These are phyloP conservation scores for Rambutsinella grinnellia DNA, from an alignment of 2,888 invertebrate species.

Conservation along the genomic window DNA sequence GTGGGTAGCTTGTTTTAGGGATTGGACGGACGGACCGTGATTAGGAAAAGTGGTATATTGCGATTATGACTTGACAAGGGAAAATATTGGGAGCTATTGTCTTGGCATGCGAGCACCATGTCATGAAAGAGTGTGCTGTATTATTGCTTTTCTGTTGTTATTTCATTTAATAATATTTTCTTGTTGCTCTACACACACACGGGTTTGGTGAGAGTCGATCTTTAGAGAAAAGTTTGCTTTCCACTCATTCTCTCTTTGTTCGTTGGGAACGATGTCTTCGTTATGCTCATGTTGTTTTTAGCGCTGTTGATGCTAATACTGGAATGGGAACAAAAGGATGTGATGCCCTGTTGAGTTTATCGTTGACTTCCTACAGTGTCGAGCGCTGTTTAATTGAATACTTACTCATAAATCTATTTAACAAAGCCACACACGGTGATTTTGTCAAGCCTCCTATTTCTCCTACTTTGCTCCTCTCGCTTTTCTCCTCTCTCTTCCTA, in stretches of 20 bases:
- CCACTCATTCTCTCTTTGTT: too few relatives aligned
- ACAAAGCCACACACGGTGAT: conserved; percentile 52
- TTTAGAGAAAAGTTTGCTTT: too few relatives aligned
- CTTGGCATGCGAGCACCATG: conserved; percentile 38
- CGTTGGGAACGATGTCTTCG: too few relatives aligned
- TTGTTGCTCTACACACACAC: too few relatives aligned
- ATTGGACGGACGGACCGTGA: conserved; percentile 19
- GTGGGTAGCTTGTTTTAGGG: neutral
- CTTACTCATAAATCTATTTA: conserved; percentile 54
- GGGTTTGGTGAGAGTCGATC: too few relatives aligned
- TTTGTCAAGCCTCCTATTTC: conserved; percentile 41
- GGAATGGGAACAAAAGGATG: conserved; percentile 25
- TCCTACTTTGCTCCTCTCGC: conserved; percentile 16
- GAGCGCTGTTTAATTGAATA: conserved; percentile 52
- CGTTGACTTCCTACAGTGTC: conserved; percentile 45
- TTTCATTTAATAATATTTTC: conserved; percentile 38
- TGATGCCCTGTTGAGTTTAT: conserved; percentile 49
- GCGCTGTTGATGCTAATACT: conserved; percentile 32
- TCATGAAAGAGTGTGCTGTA: conserved; percentile 1
- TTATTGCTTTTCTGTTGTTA: conserved; percentile 16
- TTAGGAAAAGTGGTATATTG: conserved; percentile 52
- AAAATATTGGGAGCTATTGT: conserved; percentile 51
- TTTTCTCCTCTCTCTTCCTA: neutral
- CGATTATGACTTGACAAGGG: conserved; percentile 50
- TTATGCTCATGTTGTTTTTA: conserved; percentile 23